These are phyloP conservation scores for Hippolais icterina DNA, from an alignment of 2,113 vertebrate genomes.

Conservation along the genomic window DNA sequence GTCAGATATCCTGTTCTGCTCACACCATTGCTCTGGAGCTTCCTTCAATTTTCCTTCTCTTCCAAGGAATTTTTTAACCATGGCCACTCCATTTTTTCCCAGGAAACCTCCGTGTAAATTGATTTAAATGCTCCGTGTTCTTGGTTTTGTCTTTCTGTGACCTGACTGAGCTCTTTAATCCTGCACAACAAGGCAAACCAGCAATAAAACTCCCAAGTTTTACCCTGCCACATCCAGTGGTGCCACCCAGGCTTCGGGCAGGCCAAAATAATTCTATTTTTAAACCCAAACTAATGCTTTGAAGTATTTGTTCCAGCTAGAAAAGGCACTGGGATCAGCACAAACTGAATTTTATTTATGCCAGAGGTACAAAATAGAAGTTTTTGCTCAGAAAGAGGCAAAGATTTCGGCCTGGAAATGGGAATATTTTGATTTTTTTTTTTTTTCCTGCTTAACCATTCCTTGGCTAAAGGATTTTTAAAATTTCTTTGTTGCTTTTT, in stretches of 20 bases:
- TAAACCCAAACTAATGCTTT: background rate
- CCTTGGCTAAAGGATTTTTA: background rate
- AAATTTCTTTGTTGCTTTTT: accelerated
- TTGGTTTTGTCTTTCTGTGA: background rate
- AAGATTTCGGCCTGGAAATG: background rate
- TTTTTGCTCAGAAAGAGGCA: background rate
- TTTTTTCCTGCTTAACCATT: background rate
- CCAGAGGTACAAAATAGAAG: background rate
- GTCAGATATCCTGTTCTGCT: background rate
- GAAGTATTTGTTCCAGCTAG: background rate
- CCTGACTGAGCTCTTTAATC: background rate
- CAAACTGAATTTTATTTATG: background rate
- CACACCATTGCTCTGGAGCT: background rate
- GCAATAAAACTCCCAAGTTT: background rate
- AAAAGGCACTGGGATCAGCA: background rate
- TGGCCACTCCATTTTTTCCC: background rate
- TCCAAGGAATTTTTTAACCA: background rate
- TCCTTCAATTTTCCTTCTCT: background rate
- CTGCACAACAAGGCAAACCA: background rate
- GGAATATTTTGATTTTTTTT: background rate
- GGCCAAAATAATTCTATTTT: background rate
- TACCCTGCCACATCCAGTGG: background rate
- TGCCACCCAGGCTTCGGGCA: background rate
- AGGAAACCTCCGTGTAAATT: too few relatives aligned
- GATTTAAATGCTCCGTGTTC: background rate